A percentile compares a stretch with the other conserved stretches of the same genome.
Evolutionary conservation across 2,888 invertebrate genomes (phyloP).

Genomic region (Polymixis lichenea): DNA sequence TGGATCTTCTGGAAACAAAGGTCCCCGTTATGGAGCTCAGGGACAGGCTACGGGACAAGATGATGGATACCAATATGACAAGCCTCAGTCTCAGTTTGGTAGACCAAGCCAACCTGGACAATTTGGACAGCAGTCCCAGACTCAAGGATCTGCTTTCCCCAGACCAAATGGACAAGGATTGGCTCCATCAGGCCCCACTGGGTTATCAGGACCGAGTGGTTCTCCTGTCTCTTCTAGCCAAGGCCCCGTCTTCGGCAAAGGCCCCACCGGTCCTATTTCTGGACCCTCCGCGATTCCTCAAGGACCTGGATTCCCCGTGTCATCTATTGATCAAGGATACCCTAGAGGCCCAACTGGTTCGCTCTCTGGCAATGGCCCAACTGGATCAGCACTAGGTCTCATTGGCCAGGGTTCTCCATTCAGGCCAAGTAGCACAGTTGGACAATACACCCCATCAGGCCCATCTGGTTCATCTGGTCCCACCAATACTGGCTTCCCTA

Average conservation of each 20-base stretch:
- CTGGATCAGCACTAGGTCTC: slow-evolving; percentile 21
- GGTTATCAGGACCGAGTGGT: slow-evolving; percentile 23
- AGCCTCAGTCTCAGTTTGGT: slow-evolving; percentile 64
- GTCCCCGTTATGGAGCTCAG: slow-evolving; percentile 30
- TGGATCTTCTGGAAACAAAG: slow-evolving; percentile 26
- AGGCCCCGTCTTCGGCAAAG: slow-evolving; percentile 29
- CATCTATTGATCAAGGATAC: slow-evolving; percentile 55
- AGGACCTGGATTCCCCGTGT: slow-evolving; percentile 51
- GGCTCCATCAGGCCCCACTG: slow-evolving; percentile 33
- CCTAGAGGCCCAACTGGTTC: slow-evolving; percentile 39
- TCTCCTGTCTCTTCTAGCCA: slow-evolving; percentile 32
- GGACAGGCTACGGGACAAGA: slow-evolving; percentile 52
- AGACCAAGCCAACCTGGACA: slow-evolving; percentile 31
- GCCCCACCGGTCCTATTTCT: slow-evolving; percentile 21
- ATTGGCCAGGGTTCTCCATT: slow-evolving; percentile 43
- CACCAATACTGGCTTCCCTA: slow-evolving; percentile 29
- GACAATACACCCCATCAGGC: slow-evolving; percentile 45
- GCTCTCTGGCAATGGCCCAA: slow-evolving; percentile 34
- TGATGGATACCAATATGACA: slow-evolving; percentile 71
- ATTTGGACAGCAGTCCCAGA: slow-evolving; percentile 37
- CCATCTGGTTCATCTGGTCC: slow-evolving; percentile 9
- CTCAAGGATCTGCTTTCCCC: slow-evolving; percentile 29
- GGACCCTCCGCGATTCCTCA: slow-evolving; percentile 51
- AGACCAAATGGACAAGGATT: slow-evolving; percentile 49
- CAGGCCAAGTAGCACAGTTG: slow-evolving; percentile 44